Base-by-base conservation (phyloP, 2,888 invertebrate genomes). In the Polyommatus icarus region DNA sequence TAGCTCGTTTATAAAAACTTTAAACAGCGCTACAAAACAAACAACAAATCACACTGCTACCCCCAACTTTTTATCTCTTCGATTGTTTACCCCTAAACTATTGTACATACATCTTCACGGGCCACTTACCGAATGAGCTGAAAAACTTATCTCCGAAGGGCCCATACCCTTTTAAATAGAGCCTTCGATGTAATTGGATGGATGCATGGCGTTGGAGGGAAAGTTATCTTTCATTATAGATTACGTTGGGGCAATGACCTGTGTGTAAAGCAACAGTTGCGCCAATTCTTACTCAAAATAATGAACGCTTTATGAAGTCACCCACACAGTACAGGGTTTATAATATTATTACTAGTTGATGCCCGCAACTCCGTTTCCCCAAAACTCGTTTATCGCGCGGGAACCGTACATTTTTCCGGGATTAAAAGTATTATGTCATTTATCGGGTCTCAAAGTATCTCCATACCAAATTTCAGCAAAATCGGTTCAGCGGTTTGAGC, bases 61-160 rank as follows among this genome's bases (percentile, higher is more conserved):
- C 67, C 7, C 29, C 29, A 67, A 67, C 29, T 67, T 67, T 61
- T 67, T 67, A 67, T 67, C 67, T 61, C 12, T 67, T 18, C 67
- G 32, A 67, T 67, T 67, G 67, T 67, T 67, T 32, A 67, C 79
- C 78, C 79, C 77, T 61, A 85, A 88, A 88, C 88, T 88, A 90
- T 90, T 89, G 91, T 92, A 92, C 92, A 92, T 87, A 85, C 85
- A 85, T 85, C 86, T 89, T 88, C 90, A 89, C 88, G 89, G 87
- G 84, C 90, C 91, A 93, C 92, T 93, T 91, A 91, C 89, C 90
- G 90, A 92, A 91, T 90, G 88, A 89, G 91, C 90, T 92, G 90
- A 92, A 93, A 92, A 92, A 93, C 91, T 92, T 91, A 91, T 91
- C 90, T 89, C 86, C 84, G 84, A 84, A 84, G 83, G 85, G 85